Base-by-base conservation (phyloP, 2,888 invertebrate genomes). In the Drosophila algonquin region DNA sequence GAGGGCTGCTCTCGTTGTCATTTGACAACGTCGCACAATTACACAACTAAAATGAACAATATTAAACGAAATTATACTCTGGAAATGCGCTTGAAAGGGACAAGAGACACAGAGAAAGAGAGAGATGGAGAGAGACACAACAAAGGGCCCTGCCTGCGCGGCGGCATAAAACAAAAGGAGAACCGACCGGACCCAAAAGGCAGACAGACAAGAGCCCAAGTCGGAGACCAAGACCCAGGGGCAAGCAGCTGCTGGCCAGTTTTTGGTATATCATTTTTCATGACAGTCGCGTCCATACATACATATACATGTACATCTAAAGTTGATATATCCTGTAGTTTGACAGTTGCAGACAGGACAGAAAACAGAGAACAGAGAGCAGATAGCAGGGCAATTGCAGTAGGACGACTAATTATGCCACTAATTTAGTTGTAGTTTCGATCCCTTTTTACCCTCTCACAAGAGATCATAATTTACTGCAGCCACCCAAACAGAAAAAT, bases 161-260 rank as follows among this genome's bases (percentile, higher is more conserved):
- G 87, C 83, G 83, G 87, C 89, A 83, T 86, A 88, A 83, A 83
- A 83, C 89, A 83, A 83, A 83, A 83, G 83, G 84, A 83, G 83
- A 84, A 74, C 80, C 35, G 8, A 30, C 76, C 79, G 81, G 30
- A 83, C 87, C 87, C 84, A 87, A 78, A 79, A 80, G 87, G 81
- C 87, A 87, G 81, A 83, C 81, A 88, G 81, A 83, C 81, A 88
- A 56, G 55, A 61, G 54, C 8, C 30, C 8, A 24, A 24, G 24
- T 24, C 24, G 30, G 30, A 45, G 24, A 51, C 51, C 14, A 40
- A 40, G 40, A 40, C 51, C 59, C 54, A 60, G 70, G 54, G 57
- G 48, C 54, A 47, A 80, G 83, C 77, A 77, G 55, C 73, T 73
- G 52, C 56, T 44, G 10, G 75, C 87, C 58, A 73, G 76, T 80